Evolutionary conservation across 2,797 vertebrate genomes (phyloP).

Genomic region (Argya squamiceps): DNA sequence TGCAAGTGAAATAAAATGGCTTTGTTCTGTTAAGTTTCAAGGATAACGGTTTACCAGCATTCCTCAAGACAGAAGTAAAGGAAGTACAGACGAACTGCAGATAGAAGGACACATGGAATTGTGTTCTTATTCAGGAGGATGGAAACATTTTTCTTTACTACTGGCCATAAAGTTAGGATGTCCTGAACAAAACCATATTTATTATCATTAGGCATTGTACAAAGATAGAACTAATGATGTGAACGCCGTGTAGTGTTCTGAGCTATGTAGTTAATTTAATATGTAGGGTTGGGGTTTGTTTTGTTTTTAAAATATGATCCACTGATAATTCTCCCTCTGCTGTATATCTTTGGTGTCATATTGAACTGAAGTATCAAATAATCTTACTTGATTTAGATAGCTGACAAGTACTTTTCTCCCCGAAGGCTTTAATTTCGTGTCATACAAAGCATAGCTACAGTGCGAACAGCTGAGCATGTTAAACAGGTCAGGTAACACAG

Average conservation of each 20-base stretch:
- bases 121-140: neutral
- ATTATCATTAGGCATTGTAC: neutral
- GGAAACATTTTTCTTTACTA: neutral
- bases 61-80: neutral
- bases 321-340: neutral
- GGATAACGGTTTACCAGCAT: neutral
- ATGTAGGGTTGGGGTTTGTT: neutral
- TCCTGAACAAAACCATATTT: neutral
- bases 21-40: neutral
- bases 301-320: neutral
- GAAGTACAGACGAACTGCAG: neutral
- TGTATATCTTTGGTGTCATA: neutral
- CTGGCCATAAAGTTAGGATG: neutral
- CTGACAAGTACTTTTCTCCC: neutral
- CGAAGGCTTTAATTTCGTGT: constrained; percentile 18
- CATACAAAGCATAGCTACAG: neutral
- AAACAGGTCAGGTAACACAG: constrained; percentile 2
- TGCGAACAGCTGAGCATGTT: neutral
- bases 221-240: neutral
- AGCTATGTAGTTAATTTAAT: neutral
- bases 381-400: neutral
- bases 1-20: neutral
- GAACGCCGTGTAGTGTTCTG: accelerated
- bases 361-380: neutral
- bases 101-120: neutral